A percentile compares a stretch with the other conserved stretches of the same genome.
phyloP scores from a whole-genome alignment of 2,797 vertebrate species.

The Pangasius djambal region DNA sequence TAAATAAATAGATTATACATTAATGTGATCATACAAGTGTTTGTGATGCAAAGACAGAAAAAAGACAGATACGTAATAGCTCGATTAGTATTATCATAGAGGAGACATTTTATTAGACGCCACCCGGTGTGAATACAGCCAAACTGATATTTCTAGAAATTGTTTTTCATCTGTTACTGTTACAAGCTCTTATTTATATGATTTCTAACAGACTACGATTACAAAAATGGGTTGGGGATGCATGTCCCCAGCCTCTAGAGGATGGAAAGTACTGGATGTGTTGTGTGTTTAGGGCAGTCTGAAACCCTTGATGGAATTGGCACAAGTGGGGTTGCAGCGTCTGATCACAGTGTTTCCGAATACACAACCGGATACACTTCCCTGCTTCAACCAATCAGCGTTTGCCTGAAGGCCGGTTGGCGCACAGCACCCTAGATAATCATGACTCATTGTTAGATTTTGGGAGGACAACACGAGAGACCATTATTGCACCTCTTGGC shows the following conservation, averaged over 20 bases:
- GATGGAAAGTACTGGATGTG: not conserved
- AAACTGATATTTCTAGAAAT: not conserved
- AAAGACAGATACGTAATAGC: not conserved
- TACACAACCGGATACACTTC: not conserved
- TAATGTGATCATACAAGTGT: not conserved
- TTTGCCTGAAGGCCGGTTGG: not conserved
- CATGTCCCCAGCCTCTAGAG: not conserved
- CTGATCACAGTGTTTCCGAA: not conserved
- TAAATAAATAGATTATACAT: not conserved
- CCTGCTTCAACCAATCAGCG: not conserved
- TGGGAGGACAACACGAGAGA: not conserved
- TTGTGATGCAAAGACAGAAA: not conserved
- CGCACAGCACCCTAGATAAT: slow-evolving; percentile 1
- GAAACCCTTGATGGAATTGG: not conserved
- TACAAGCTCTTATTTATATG: not conserved
- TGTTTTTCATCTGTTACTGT: not conserved
- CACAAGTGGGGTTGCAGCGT: not conserved
- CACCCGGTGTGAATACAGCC: not conserved
- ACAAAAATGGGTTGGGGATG: not conserved
- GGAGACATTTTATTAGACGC: not conserved
- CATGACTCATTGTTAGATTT: slow-evolving; percentile 2
- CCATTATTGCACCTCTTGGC: not conserved
- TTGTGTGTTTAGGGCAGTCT: not conserved
- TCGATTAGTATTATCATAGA: not conserved
- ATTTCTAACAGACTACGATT: not conserved